Evolutionary conservation across 2,113 vertebrate genomes (phyloP).

Genomic region (Promerops cafer): DNA sequence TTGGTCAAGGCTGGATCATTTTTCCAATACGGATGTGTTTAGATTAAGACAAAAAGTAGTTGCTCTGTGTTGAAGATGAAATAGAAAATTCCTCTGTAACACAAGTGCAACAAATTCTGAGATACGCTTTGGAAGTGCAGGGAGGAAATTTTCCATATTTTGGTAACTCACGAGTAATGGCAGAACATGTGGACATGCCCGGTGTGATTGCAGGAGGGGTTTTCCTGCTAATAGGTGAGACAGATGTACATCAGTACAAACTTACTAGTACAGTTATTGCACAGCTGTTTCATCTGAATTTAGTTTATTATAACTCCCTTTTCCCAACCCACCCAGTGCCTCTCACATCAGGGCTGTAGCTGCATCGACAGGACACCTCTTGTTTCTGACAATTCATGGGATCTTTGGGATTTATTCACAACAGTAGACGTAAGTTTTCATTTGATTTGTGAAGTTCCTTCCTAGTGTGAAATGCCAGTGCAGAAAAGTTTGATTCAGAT

Average conservation of each 20-base stretch:
- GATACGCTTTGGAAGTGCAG: background rate
- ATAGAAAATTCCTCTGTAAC: background rate
- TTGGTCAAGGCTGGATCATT: background rate
- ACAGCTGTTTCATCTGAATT: background rate
- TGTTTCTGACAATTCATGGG: fast-evolving
- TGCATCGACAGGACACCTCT: background rate
- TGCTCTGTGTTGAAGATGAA: background rate
- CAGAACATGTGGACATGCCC: background rate
- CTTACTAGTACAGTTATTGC: background rate
- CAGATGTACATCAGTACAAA: background rate
- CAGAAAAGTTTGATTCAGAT: background rate
- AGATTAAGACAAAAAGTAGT: background rate
- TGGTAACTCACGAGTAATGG: fast-evolving
- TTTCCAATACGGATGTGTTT: background rate
- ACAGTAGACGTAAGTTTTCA: background rate
- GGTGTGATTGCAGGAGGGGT: background rate
- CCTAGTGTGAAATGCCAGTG: background rate
- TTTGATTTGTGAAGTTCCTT: background rate
- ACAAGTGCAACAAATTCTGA: background rate
- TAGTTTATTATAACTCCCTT: background rate
- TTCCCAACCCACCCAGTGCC: background rate
- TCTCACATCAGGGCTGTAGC: background rate
- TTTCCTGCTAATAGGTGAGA: background rate
- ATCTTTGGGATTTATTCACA: background rate
- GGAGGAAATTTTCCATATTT: background rate